Percentiles rank a stretch among this genome's conserved stretches.
phyloP scores from a whole-genome alignment of 2,888 invertebrate genomes.

The Agapostemon virescens region DNA sequence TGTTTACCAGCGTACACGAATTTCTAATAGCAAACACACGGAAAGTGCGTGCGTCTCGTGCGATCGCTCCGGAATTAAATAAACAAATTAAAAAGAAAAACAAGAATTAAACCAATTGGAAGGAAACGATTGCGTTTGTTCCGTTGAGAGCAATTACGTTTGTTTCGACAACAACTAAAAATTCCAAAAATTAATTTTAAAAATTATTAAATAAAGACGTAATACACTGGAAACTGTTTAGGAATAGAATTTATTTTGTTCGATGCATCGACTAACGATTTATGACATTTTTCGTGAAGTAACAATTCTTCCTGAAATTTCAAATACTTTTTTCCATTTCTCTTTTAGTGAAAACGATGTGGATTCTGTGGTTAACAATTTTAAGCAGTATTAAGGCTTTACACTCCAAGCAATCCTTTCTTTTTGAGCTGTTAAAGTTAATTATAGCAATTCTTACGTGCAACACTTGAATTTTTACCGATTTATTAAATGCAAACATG shows the following conservation, averaged over 20 bases:
- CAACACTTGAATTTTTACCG: too few species aligned
- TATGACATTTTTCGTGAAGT: neutral
- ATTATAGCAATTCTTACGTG: too few species aligned
- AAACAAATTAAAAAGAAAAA: neutral
- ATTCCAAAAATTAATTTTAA: neutral
- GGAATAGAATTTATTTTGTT: neutral
- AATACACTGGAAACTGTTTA: neutral
- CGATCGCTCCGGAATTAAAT: neutral
- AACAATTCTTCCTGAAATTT: neutral
- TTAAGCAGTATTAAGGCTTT: neutral
- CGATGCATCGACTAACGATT: neutral
- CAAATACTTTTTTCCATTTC: neutral
- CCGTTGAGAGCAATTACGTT: neutral
- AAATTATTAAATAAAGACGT: neutral
- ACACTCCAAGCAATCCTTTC: too few species aligned
- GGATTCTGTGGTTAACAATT: neutral
- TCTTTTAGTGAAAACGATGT: neutral
- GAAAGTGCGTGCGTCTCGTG: neutral
- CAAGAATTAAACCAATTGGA: neutral
- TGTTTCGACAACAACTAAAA: neutral
- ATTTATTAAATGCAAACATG: too few species aligned
- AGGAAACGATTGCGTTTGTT: neutral
- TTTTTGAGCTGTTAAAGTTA: too few species aligned
- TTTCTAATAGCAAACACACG: neutral
- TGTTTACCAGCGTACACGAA: constrained; percentile 41